Evolutionary conservation across 64 coral and sea anemone species (phyloP).

Genomic region (Actinia equina): DNA sequence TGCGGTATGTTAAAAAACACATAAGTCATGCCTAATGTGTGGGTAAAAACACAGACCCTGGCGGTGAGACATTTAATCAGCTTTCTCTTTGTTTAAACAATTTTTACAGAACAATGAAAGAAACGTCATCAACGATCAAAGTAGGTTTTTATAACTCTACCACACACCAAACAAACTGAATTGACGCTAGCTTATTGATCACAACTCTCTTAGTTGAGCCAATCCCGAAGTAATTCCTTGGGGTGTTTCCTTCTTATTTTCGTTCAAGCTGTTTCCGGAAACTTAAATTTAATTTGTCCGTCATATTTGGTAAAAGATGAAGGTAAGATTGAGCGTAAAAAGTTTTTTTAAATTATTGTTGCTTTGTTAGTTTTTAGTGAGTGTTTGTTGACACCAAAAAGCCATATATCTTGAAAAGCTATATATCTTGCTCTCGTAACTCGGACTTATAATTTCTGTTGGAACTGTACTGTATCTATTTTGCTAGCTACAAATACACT

Average conservation of each 20-base stretch:
- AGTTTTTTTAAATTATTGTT: too few relatives aligned
- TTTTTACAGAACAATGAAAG: not conserved
- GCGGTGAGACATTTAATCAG: not conserved
- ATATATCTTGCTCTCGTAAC: too few relatives aligned
- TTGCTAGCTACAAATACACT: too few relatives aligned
- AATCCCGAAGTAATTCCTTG: not conserved
- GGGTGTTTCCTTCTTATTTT: not conserved
- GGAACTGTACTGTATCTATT: too few relatives aligned
- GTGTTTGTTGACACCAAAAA: too few relatives aligned
- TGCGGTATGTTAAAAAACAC: not conserved
- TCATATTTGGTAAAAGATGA: not conserved
- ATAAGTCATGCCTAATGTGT: not conserved
- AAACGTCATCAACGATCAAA: not conserved
- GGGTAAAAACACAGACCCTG: not conserved
- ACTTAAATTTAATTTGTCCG: too few relatives aligned
- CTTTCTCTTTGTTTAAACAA: constrained; percentile 11
- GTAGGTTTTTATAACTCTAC: not conserved
- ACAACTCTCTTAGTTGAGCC: not conserved
- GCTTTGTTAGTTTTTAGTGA: too few relatives aligned
- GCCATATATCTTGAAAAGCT: too few relatives aligned
- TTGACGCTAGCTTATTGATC: not conserved
- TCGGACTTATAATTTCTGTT: too few relatives aligned
- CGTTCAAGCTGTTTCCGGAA: not conserved
- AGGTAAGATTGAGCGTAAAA: not conserved
- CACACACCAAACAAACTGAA: not conserved